phyloP scores from a whole-genome alignment of 2,888 invertebrate species.

The Esperia sulphurella region DNA sequence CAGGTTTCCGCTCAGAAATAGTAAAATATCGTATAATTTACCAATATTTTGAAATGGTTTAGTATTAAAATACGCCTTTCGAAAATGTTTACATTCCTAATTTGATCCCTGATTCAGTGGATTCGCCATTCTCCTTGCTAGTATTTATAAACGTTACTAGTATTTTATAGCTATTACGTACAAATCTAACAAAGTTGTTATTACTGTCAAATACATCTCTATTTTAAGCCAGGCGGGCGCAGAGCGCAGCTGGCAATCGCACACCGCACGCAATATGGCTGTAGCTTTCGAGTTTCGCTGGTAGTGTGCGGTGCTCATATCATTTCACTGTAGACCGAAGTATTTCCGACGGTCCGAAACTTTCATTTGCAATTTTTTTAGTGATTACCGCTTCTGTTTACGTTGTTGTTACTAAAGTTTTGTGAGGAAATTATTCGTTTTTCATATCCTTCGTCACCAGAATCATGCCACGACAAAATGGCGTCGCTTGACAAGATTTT shows the following conservation, averaged over 20 bases:
- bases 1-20: too few relatives aligned
- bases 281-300: slow-evolving; percentile 74
- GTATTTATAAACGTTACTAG: too few relatives aligned
- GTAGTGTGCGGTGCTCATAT: slow-evolving; percentile 73
- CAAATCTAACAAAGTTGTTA: not conserved
- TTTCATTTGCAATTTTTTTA: slow-evolving; percentile 69
- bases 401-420: slow-evolving; percentile 53
- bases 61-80: too few relatives aligned
- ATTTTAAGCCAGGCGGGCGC: slow-evolving; percentile 1
- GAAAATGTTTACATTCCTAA: too few relatives aligned
- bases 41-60: too few relatives aligned
- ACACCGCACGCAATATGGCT: slow-evolving; percentile 64
- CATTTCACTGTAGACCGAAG: slow-evolving; percentile 63
- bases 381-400: slow-evolving; percentile 62
- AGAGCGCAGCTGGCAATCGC: slow-evolving; percentile 18
- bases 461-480: slow-evolving; percentile 79
- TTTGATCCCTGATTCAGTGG: too few relatives aligned
- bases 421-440: slow-evolving; percentile 57
- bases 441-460: slow-evolving; percentile 75
- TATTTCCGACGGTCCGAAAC: slow-evolving; percentile 69
- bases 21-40: too few relatives aligned
- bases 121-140: too few relatives aligned
- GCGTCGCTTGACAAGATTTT: slow-evolving; percentile 78
- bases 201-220: not conserved
- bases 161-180: not conserved